phyloP scores from a whole-genome alignment of 2,888 invertebrate genomes.

The Rhingia rostrata region DNA sequence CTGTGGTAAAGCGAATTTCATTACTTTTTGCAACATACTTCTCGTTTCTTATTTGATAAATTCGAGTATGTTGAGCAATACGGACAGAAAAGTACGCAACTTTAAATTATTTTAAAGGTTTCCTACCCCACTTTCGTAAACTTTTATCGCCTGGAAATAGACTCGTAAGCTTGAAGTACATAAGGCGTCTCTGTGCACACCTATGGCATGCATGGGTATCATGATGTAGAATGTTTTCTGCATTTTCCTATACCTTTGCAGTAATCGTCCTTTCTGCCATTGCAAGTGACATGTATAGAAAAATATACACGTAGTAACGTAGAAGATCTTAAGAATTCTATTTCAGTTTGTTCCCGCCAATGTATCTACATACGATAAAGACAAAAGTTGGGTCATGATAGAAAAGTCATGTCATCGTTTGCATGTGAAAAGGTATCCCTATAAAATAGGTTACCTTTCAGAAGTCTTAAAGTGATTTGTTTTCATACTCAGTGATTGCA shows the following conservation, averaged over 20 bases:
- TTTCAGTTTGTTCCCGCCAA: too few species aligned
- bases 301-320: too few species aligned
- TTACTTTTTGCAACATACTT: slow-evolving; percentile 41
- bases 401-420: slow-evolving; percentile 12
- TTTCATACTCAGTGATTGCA: slow-evolving; percentile 48
- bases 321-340: too few species aligned
- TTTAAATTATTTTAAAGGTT: slow-evolving; percentile 57
- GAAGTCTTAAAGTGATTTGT: slow-evolving; percentile 60
- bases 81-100: background rate
- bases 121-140: background rate
- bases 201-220: too few species aligned
- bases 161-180: background rate
- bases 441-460: slow-evolving; percentile 30
- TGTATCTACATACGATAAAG: too few species aligned
- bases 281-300: too few species aligned
- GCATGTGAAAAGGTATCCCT: background rate
- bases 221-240: too few species aligned
- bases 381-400: too few species aligned
- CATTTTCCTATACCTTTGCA: too few species aligned
- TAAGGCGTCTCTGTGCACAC: background rate
- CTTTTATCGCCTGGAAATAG: slow-evolving; percentile 6
- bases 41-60: slow-evolving; percentile 3
- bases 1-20: slow-evolving; percentile 52
- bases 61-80: background rate
- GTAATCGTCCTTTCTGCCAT: too few species aligned